Evolutionary conservation across 2,797 vertebrate genomes (phyloP).

Genomic region (Phylloscopus collybita): DNA sequence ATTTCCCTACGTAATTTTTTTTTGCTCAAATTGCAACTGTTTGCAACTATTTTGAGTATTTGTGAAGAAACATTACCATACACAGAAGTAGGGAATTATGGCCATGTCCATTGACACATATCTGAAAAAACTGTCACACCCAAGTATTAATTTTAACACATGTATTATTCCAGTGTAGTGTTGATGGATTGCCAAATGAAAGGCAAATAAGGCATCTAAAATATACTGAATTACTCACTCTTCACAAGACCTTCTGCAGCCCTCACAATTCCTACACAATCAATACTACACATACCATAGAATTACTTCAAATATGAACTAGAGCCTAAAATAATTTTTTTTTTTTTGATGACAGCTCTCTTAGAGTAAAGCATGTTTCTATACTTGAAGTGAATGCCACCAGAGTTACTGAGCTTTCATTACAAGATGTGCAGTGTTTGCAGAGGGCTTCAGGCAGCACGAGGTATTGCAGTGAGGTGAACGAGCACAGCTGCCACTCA

Average conservation of each 20-base stretch:
- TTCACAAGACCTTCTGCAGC: background rate
- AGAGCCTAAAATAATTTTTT: background rate
- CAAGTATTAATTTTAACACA: background rate
- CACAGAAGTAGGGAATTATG: background rate
- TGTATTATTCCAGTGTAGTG: background rate
- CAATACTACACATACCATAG: background rate
- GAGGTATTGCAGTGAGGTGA: conserved; percentile 18
- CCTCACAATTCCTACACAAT: background rate
- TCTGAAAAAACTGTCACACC: background rate
- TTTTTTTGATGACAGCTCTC: background rate
- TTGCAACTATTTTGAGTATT: background rate
- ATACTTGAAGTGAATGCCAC: background rate
- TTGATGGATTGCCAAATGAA: background rate
- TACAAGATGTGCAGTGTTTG: conserved; percentile 38
- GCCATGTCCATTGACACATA: background rate
- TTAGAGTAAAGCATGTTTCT: background rate
- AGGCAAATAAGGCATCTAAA: background rate
- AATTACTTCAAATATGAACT: background rate
- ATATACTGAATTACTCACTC: background rate
- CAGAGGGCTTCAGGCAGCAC: conserved; percentile 47
- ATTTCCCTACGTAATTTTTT: background rate
- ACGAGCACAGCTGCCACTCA: conserved; percentile 74
- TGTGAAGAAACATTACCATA: background rate
- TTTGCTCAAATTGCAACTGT: background rate
- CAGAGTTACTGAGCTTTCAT: conserved; percentile 7